Percentiles rank a stretch among this genome's conserved stretches.
Evolutionary conservation across 2,113 vertebrate species (phyloP).

Genomic region (Tetraodon nigroviridis): DNA sequence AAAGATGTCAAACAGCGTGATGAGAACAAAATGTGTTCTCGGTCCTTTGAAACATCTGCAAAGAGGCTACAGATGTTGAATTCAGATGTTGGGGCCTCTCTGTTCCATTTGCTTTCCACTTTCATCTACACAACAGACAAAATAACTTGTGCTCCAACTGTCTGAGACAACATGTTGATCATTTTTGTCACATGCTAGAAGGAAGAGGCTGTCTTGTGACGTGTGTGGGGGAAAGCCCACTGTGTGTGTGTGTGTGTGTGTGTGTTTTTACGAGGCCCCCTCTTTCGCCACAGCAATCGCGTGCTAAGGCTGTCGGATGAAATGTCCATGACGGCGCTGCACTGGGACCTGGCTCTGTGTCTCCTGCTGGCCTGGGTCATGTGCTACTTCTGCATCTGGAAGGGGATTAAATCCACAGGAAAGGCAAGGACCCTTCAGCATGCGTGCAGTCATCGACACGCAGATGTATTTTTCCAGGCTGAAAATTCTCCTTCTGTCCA

Average conservation of each 20-base stretch:
- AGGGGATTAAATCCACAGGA: constrained; percentile 78
- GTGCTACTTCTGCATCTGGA: constrained; percentile 84
- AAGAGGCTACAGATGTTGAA: constrained; percentile 7
- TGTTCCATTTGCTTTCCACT: background rate
- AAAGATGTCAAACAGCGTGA: background rate
- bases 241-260: too few relatives aligned
- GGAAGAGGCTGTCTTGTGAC: background rate
- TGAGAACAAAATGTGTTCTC: constrained; percentile 3
- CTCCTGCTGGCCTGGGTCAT: constrained; percentile 76
- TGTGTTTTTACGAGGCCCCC: background rate
- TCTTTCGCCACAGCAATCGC: constrained; percentile 67
- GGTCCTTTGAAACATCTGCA: constrained; percentile 10
- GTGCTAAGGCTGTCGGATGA: constrained; percentile 74
- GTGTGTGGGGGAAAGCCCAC: background rate
- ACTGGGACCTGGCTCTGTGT: constrained; percentile 76
- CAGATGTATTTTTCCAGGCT: too few relatives aligned
- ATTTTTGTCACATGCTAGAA: background rate
- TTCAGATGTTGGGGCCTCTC: background rate
- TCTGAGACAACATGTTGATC: background rate
- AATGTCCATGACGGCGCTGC: constrained; percentile 69
- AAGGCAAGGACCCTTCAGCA: constrained; percentile 62
- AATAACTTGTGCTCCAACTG: background rate
- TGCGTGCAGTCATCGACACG: too few relatives aligned
- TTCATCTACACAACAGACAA: background rate
- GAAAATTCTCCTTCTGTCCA: too few relatives aligned